Evolutionary conservation across 2,888 invertebrate genomes (phyloP), one percentile per base, ranked within the genome.

Genomic region (Eristalis intricaria): DNA sequence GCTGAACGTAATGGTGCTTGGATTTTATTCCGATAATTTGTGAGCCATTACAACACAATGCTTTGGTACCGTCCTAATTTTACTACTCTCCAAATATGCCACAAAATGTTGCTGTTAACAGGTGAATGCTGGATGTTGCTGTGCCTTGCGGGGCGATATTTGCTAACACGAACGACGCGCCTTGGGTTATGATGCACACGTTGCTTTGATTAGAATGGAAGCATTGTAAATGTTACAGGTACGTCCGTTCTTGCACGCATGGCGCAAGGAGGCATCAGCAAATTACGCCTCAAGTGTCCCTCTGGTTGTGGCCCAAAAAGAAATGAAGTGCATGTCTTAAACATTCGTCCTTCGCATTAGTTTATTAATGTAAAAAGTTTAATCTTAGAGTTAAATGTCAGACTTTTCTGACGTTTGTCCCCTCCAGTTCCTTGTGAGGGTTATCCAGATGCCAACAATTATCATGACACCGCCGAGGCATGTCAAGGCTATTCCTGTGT

Each of bases 351-450:
- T 26, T 2, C 4, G n/a, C 15, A 15, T 43, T 4, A 43, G 19
- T 50, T 7, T 50, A 50, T 50, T 7, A 7, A 7, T 50, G 43
- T 43, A n/a, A 4, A 15, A 19, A 43, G n/a, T 43, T 3, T 7
- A 43, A 10, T 19, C 19, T 50, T 50, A 50, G 19, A 50, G 50
- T 19, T 50, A 50, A 19, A 19, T 19, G 8, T 8, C 19, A 50
- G 50, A 7, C 8, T 50, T 50, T 2, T 50, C 50, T 19, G 50
- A 19, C 5, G 32, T n/a, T 11, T 85, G 82, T 11, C 91, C 90
- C 23, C 88, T 77, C 91, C 90, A 91, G 60, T 90, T 91, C 58
- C 90, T 89, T 2, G 89, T 86, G 11, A 88, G 88, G 3, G 89
- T 91, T 29, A 91, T 35, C 26, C 87, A 86, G 1, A 89, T 61